These are phyloP conservation scores for Folsomia candida DNA, from an alignment of 2,888 invertebrate species.

Conservation along the genomic window DNA sequence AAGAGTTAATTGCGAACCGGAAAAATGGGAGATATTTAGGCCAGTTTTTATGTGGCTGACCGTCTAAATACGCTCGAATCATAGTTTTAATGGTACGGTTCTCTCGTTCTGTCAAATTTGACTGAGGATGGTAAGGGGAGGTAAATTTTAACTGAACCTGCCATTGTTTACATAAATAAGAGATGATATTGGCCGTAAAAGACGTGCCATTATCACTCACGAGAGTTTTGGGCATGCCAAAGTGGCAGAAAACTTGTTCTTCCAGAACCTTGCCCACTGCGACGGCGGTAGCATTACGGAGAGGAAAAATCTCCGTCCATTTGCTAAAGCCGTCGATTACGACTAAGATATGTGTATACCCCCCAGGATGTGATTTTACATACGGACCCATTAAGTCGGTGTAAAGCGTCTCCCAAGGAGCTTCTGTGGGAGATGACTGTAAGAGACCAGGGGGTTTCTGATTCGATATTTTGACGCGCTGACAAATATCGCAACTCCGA, in stretches of 20 bases:
- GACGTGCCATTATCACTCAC: conserved; percentile 7
- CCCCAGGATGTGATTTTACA: no score
- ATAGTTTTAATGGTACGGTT: not conserved
- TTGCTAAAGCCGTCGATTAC: no score
- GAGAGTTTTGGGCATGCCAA: no score
- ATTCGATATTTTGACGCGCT: no score
- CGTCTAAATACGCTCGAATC: not conserved
- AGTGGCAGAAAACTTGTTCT: not conserved
- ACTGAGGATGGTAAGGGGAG: no score
- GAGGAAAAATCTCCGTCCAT: no score
- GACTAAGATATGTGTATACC: no score
- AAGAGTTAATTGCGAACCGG: not conserved
- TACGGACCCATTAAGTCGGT: no score
- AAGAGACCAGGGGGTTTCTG: no score
- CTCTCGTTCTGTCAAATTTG: not conserved
- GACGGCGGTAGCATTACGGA: not conserved
- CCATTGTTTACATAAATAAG: conserved; percentile 12
- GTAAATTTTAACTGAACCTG: not conserved
- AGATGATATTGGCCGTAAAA: not conserved
- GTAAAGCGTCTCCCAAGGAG: no score
- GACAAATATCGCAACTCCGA: no score
- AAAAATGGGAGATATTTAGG: not conserved
- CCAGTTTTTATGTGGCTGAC: not conserved
- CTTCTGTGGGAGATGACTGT: no score
- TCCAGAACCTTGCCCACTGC: not conserved